Conservation (phyloP, 2,113 vertebrate species). For the Percopsis transmontana region DNA sequence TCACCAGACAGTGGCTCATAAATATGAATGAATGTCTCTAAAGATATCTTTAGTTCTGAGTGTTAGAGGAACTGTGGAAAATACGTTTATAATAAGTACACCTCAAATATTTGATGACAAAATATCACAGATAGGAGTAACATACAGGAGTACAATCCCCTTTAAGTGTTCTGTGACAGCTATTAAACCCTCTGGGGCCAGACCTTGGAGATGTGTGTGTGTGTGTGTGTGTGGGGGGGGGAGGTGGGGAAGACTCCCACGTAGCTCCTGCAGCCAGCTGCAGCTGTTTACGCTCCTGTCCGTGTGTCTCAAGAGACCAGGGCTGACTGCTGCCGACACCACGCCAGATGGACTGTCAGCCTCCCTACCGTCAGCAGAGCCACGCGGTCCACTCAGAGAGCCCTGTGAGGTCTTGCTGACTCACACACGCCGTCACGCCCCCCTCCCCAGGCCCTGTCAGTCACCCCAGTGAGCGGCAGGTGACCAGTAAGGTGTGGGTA, state of each 20-base stretch:
- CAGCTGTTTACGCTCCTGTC: constrained; percentile 35
- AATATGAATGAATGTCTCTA: too few species aligned
- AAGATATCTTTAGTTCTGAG: too few species aligned
- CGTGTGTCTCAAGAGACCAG: constrained; percentile 51
- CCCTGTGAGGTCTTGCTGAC: constrained; percentile 50
- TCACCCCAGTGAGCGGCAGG: constrained; percentile 48
- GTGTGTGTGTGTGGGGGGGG: constrained; percentile 28
- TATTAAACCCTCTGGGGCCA: constrained; percentile 13
- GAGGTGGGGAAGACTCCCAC: neutral
- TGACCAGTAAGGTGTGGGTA: too few species aligned
- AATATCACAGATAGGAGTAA: too few species aligned
- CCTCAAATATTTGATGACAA: too few species aligned
- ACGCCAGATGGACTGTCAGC: constrained; percentile 65
- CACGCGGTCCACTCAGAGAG: constrained; percentile 47
- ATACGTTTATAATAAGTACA: too few species aligned
- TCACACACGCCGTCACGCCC: constrained; percentile 51
- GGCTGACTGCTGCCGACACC: constrained; percentile 56
- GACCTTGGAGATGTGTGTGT: constrained; percentile 31
- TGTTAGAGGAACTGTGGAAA: too few species aligned
- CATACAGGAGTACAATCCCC: too few species aligned
- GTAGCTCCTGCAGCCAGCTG: constrained; percentile 18
- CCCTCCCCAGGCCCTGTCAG: constrained; percentile 58
- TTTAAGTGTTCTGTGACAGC: too few species aligned
- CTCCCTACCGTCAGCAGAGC: constrained; percentile 58
- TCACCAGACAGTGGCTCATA: too few species aligned